phyloP scores from a whole-genome alignment of 2,888 invertebrate species.

The Diachrysia chrysitis region DNA sequence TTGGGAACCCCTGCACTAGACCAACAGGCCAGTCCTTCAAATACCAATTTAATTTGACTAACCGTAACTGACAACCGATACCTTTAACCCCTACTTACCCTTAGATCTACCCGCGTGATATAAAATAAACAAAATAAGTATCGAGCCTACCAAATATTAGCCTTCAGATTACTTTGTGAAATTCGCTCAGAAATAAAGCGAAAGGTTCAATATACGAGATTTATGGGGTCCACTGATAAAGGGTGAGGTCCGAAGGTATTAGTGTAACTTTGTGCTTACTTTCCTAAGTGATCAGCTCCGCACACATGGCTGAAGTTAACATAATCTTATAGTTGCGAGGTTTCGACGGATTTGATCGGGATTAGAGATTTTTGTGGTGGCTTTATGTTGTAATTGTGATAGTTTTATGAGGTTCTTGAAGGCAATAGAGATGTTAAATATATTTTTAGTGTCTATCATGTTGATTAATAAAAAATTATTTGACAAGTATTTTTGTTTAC shows the following conservation, averaged over 20 bases:
- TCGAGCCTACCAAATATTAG: slow-evolving; percentile 37
- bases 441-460: too few species aligned
- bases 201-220: slow-evolving; percentile 36
- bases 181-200: slow-evolving; percentile 38
- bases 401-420: too few species aligned
- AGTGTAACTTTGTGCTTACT: slow-evolving; percentile 55
- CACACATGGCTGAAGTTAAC: slow-evolving; percentile 17
- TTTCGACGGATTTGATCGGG: not conserved
- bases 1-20: too few species aligned
- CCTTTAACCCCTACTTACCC: too few species aligned
- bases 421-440: too few species aligned
- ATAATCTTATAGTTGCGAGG: not conserved
- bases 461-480: too few species aligned
- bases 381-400: too few species aligned
- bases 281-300: slow-evolving; percentile 27
- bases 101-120: not conserved
- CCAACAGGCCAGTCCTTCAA: too few species aligned
- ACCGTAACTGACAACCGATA: slow-evolving; percentile 1
- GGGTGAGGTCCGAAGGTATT: slow-evolving; percentile 33
- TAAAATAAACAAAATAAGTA: slow-evolving; percentile 17
- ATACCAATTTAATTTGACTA: too few species aligned
- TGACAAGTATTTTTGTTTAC: too few species aligned
- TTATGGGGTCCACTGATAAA: slow-evolving; percentile 39
- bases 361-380: too few species aligned
- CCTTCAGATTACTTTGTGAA: slow-evolving; percentile 34